Evolutionary conservation across 2,113 vertebrate genomes (phyloP).

Genomic region (Eurypyga helias): DNA sequence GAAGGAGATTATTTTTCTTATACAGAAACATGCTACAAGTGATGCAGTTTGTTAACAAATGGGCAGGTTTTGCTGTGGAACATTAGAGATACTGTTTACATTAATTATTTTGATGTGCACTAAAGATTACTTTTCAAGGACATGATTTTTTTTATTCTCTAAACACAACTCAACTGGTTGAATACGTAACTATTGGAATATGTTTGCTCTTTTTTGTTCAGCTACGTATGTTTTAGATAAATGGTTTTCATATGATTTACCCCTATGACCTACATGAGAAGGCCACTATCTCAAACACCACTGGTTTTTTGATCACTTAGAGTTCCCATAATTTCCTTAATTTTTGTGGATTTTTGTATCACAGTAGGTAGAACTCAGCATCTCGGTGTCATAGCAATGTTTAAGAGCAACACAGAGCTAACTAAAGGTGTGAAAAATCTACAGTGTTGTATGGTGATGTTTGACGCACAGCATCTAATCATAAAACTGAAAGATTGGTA

Average conservation of each 20-base stretch:
- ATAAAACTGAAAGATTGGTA: background rate
- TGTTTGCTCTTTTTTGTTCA: background rate
- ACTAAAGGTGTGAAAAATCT: background rate
- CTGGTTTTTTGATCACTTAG: background rate
- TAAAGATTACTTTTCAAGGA: background rate
- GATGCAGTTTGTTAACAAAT: background rate
- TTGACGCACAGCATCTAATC: background rate
- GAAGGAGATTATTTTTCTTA: background rate
- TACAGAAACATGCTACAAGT: background rate
- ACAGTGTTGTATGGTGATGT: background rate
- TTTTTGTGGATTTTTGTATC: background rate
- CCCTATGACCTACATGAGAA: background rate
- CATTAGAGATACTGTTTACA: background rate
- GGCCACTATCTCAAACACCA: fast-evolving
- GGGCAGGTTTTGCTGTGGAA: background rate
- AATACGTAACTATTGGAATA: background rate
- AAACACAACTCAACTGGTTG: background rate
- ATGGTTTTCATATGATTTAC: background rate
- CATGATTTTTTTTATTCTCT: background rate
- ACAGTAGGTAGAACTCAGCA: background rate
- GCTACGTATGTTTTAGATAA: background rate
- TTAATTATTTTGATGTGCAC: background rate
- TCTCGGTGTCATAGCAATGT: background rate
- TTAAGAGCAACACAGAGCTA: background rate
- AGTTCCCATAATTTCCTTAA: background rate